A percentile compares a stretch with the other conserved stretches of the same genome.
phyloP scores from a whole-genome alignment of 2,797 vertebrate species.

The Anniella stebbinsi region DNA sequence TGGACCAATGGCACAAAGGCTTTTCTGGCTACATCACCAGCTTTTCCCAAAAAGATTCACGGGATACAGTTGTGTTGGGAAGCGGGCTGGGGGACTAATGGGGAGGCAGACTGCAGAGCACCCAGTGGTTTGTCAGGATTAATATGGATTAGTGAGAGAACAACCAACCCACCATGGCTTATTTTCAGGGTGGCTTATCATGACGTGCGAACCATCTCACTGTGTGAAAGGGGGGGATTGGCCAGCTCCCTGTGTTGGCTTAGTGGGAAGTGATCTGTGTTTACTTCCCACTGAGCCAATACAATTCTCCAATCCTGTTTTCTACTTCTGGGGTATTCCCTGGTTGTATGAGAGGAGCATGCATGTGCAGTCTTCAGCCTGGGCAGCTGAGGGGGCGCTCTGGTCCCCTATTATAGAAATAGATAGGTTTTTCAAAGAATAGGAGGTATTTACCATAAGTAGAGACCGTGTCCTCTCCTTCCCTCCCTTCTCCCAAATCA shows the following conservation, averaged over 20 bases:
- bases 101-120: no score
- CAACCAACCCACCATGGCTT: no score
- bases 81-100: no score
- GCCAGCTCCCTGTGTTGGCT: not conserved
- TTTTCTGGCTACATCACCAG: no score
- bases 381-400: not conserved
- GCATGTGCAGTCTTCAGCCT: not conserved
- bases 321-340: not conserved
- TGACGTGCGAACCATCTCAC: no score
- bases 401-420: not conserved
- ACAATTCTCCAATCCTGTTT: not conserved
- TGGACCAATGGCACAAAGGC: no score
- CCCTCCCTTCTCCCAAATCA: not conserved
- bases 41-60: no score
- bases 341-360: not conserved
- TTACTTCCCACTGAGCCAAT: not conserved
- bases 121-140: no score
- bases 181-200: no score
- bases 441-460: not conserved
- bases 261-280: not conserved
- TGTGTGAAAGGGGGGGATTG: not conserved
- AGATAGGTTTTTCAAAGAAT: no score
- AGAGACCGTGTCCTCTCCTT: not conserved
- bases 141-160: no score
- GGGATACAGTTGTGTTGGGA: no score